These are phyloP conservation scores for Eonycteris spelaea DNA, from an alignment of 2,113 vertebrate species.

Conservation along the genomic window DNA sequence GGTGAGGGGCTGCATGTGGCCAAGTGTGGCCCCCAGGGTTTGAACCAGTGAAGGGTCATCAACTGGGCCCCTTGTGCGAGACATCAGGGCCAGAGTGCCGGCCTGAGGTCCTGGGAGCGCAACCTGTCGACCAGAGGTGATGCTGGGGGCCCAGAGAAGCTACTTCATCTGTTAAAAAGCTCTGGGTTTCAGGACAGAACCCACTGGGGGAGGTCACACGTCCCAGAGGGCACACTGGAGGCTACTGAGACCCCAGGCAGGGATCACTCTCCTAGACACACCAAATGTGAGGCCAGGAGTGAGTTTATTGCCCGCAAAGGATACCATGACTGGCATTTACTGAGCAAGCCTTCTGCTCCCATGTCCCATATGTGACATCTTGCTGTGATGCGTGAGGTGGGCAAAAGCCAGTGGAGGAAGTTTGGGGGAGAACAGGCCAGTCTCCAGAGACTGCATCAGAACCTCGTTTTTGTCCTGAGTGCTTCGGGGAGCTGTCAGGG, in stretches of 20 bases:
- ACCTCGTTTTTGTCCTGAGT: background rate
- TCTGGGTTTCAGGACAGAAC: background rate
- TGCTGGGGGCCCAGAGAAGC: background rate
- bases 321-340: fast-evolving
- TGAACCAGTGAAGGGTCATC: background rate
- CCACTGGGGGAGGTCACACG: no score
- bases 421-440: fast-evolving
- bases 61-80: fast-evolving
- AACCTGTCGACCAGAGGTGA: background rate
- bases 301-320: background rate
- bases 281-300: background rate
- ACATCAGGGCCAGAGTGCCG: background rate
- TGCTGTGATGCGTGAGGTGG: fast-evolving
- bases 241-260: background rate
- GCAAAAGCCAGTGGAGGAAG: background rate
- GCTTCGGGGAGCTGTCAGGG: background rate
- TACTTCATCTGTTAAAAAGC: no score
- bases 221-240: background rate
- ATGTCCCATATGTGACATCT: no score
- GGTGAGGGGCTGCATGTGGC: slow-evolving; percentile 74
- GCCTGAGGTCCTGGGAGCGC: background rate
- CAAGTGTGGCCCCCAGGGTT: background rate
- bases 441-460: background rate
- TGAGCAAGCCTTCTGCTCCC: background rate
- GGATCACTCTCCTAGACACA: background rate